Base-by-base conservation (phyloP, 2,888 invertebrate species). In the Polyploca ridens region DNA sequence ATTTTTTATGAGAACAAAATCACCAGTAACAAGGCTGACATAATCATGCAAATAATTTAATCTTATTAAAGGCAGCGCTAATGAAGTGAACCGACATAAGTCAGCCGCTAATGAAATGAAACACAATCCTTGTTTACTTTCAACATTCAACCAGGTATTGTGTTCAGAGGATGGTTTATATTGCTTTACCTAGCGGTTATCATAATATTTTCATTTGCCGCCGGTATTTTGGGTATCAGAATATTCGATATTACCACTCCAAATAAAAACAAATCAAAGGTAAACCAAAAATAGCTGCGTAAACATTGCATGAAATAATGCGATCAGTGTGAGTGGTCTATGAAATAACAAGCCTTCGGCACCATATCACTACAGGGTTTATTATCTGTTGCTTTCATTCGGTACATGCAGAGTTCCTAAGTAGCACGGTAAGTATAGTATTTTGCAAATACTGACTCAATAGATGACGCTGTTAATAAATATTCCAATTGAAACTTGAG, bases 91-190 rank as follows among this genome's bases (percentile, higher is more conserved):
- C 70, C 73, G 72, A 74, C 79, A 75, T 77, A 81, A 83, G 78
- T 78, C 78, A 74, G 70, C 77, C 78, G 76, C 76, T 87, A 86
- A 87, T 84, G 81, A 86, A 86, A 85, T 72, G 79, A 77, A 85
- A 86, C 73, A 75, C 81, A 81, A 83, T 77, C 73, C 74, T 70
- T 79, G 82, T 84, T 85, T 83, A 82, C 79, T 83, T 79, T 76
- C 70, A 70, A 68, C 72, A 72, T 72, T 76, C 66, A 73, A 75
- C 68, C 76, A 71, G 74, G 75, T 78, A 82, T 77, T 81, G 74
- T 77, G 70, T 75, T 74, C 67, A 54, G 64, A 64, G 69, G 70
- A 68, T 74, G 69, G 78, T 82, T 78, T 71, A 73, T 69, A 72
- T 74, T 81, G 67, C 70, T 69, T 72, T 73, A 64, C 70, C 69